Evolutionary conservation across 2,797 vertebrate species (phyloP).

Genomic region (Amniataba percoides): DNA sequence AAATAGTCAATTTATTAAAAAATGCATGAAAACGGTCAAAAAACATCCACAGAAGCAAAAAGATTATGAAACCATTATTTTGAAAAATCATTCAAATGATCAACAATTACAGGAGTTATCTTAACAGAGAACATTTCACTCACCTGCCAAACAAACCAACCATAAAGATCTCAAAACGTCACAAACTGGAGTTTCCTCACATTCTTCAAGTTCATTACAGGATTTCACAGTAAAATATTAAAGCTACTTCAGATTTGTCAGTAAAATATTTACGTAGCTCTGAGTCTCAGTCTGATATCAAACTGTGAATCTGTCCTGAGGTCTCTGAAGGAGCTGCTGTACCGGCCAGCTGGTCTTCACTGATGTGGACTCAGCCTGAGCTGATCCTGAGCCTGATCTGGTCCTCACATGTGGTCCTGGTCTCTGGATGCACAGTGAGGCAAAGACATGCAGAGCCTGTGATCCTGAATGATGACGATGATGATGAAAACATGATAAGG

Average conservation of each 20-base stretch:
- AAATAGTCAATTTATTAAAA: no score
- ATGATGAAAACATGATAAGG: not conserved
- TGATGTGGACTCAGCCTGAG: not conserved
- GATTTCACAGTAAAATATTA: constrained; percentile 32
- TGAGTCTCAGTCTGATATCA: not conserved
- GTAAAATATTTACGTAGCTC: constrained; percentile 49
- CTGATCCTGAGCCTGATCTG: not conserved
- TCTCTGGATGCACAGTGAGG: not conserved
- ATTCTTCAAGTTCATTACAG: not conserved
- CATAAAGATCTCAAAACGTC: not conserved
- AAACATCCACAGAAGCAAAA: not conserved
- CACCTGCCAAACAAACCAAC: not conserved
- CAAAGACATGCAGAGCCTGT: no score
- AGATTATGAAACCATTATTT: no score
- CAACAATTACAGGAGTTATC: no score
- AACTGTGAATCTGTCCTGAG: not conserved
- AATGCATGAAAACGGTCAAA: no score
- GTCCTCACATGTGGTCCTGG: not conserved
- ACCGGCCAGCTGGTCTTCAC: not conserved
- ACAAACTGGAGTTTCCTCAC: not conserved
- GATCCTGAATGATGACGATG: no score
- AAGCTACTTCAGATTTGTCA: constrained; percentile 23
- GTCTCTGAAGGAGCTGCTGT: not conserved
- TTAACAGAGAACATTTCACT: no score
- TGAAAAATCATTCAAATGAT: no score